Evolutionary conservation across 2,888 invertebrate genomes (phyloP), one percentile per base, ranked within the genome.

Genomic region (Parochlus steinenii): DNA sequence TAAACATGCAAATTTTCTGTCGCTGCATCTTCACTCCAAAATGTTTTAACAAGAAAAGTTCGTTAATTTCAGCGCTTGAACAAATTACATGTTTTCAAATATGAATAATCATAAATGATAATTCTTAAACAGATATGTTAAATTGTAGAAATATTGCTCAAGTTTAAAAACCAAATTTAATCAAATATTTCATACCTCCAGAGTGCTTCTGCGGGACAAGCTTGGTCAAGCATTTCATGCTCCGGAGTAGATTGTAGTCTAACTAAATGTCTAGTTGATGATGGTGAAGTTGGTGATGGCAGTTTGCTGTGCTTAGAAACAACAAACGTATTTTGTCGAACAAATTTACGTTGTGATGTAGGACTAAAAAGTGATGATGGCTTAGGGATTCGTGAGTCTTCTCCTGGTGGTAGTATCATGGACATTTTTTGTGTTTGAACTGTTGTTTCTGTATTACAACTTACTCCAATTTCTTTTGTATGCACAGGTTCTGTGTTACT

Each of bases 361-460:
- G 59, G 58, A 46, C 58, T 58, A 16, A 57, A 58, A 5, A 57
- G 46, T 2, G 58, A n/a, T n/a, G n/a, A n/a, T n/a, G n/a, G n/a
- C n/a, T n/a, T n/a, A n/a, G 58, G n/a, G 39, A 58, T 58, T 17
- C 49, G 49, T 2, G 56, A 41, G 8, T 38, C 18, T 8, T 30
- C 25, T 6, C 16, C 28, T n/a, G n/a, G n/a, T n/a, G n/a, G n/a
- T n/a, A n/a, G n/a, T n/a, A n/a, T n/a, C n/a, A n/a, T n/a, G n/a
- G n/a, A n/a, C n/a, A n/a, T n/a, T n/a, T n/a, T n/a, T n/a, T n/a
- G n/a, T n/a, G n/a, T n/a, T 11, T n/a, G n/a, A n/a, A 23, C 11
- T 23, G 5, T n/a, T 23, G 5, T n/a, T 10, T 11, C 18, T 19
- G 18, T 18, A 3, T 34, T 28, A 15, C 22, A 20, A 14, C 29